Conservation (phyloP, 1,140 invertebrate genomes). For the Tetranychus urticae region DNA sequence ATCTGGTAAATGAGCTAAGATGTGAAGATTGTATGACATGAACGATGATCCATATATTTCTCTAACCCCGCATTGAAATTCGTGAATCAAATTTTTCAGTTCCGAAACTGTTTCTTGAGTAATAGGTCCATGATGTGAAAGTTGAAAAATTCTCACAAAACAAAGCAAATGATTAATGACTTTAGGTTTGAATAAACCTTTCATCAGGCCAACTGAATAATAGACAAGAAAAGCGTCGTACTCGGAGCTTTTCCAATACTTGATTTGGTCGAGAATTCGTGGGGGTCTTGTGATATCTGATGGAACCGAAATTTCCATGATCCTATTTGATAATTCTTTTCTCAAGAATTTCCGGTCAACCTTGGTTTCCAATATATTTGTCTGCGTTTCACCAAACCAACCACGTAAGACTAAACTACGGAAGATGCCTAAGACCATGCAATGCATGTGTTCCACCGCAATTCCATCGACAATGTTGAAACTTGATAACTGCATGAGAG, state of each 20-base stretch:
- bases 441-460: too few relatives aligned
- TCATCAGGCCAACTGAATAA: not conserved
- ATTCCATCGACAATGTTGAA: too few relatives aligned
- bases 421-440: too few relatives aligned
- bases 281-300: not conserved
- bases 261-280: not conserved
- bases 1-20: not conserved
- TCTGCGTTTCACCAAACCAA: too few relatives aligned
- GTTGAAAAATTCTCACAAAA: not conserved
- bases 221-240: not conserved
- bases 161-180: not conserved
- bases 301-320: not conserved
- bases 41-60: not conserved
- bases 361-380: too few relatives aligned
- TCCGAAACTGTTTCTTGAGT: not conserved
- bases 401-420: too few relatives aligned
- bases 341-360: too few relatives aligned
- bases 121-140: not conserved
- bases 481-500: not conserved
- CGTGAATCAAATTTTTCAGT: not conserved
- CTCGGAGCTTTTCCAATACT: not conserved
- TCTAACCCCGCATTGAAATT: not conserved
- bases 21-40: not conserved
- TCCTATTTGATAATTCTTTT: too few relatives aligned
- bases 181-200: not conserved